phyloP scores from a whole-genome alignment of 1,140 invertebrate genomes.

The Agraylea sexmaculata region DNA sequence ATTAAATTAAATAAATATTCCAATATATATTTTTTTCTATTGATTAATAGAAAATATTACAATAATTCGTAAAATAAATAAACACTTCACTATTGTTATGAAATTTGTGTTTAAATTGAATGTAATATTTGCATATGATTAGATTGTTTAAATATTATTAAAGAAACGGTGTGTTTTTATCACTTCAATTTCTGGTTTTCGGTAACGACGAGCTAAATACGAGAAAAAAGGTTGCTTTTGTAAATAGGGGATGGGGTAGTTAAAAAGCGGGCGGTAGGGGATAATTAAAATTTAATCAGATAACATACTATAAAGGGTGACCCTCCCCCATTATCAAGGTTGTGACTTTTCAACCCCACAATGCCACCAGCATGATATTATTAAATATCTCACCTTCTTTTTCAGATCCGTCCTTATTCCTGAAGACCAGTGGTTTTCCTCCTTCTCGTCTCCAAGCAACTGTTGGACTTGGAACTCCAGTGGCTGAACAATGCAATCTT shows the following conservation, averaged over 20 bases:
- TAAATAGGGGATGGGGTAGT: not conserved
- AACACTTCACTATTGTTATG: too few species aligned
- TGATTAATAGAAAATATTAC: too few species aligned
- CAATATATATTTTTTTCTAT: too few species aligned
- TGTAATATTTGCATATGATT: too few species aligned
- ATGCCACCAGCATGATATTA: not conserved
- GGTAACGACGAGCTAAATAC: not conserved
- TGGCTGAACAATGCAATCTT: conserved; percentile 62
- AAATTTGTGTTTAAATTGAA: too few species aligned
- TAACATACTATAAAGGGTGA: not conserved
- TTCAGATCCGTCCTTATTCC: conserved; percentile 49
- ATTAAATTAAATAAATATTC: too few species aligned
- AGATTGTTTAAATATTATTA: too few species aligned
- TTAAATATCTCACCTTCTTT: conserved; percentile 44
- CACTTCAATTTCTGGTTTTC: too few species aligned
- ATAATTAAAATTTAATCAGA: not conserved
- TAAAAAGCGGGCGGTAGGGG: not conserved
- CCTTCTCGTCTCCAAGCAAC: conserved; percentile 68
- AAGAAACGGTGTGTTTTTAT: too few species aligned
- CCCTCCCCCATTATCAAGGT: not conserved
- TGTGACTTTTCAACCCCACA: conserved; percentile 1
- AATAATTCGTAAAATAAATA: too few species aligned
- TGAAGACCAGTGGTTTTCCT: conserved; percentile 56
- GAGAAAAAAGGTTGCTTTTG: conserved; percentile 4
- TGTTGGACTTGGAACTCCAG: conserved; percentile 66